Conservation (phyloP, 23 tunicate genomes). For the Ascidia mentula region DNA sequence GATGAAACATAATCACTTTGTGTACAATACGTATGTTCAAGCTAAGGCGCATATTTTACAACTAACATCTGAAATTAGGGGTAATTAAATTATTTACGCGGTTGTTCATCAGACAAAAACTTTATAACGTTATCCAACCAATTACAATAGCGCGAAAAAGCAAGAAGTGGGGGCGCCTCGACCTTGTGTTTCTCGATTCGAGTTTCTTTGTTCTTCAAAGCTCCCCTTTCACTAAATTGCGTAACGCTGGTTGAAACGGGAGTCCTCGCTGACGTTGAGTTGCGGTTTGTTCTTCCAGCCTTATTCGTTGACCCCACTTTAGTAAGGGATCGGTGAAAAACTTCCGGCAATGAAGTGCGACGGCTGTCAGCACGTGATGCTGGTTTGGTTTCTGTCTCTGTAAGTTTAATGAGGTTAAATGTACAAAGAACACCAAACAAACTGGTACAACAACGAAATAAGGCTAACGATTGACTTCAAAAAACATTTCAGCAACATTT, state of each 20-base stretch:
- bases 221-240: background rate
- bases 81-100: no score
- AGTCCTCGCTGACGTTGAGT: background rate
- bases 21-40: no score
- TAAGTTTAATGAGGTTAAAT: background rate
- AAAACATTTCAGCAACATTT: no score
- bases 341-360: slow-evolving; percentile 38
- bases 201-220: background rate
- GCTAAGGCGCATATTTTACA: no score
- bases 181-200: slow-evolving; percentile 6
- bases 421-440: no score
- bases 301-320: background rate
- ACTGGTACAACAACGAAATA: no score
- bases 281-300: background rate
- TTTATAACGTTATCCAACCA: slow-evolving; percentile 36
- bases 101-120: slow-evolving; percentile 33
- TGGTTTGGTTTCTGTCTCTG: background rate
- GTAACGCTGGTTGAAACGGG: background rate
- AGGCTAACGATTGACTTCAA: no score
- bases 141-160: background rate
- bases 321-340: background rate
- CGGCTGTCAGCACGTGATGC: background rate
- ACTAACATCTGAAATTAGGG: no score
- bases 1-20: no score
- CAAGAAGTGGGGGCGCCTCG: slow-evolving; percentile 27